Conservation (phyloP, 2,888 invertebrate genomes). For the Meandrusa payeni region DNA sequence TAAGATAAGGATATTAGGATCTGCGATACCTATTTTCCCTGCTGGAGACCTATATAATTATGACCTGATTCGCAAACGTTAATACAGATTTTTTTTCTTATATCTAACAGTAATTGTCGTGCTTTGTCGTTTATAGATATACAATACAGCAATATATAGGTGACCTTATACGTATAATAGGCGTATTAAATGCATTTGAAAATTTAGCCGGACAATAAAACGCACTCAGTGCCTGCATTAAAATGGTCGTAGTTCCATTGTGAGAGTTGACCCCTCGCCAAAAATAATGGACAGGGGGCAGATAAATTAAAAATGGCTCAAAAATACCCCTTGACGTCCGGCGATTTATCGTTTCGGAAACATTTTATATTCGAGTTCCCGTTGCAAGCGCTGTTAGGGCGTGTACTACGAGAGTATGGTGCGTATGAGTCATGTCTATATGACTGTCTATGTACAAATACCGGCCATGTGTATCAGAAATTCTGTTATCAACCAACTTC, state of each 20-base stretch:
- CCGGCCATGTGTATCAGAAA: no score
- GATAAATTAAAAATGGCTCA: constrained; percentile 79
- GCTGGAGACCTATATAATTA: no score
- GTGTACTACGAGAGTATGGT: constrained; percentile 7
- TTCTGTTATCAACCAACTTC: no score
- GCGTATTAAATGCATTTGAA: constrained; percentile 36
- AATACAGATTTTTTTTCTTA: constrained; percentile 26
- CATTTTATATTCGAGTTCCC: constrained; percentile 38
- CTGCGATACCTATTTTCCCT: no score
- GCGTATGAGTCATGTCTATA: not conserved
- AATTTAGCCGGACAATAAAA: constrained; percentile 64
- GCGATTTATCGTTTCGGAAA: constrained; percentile 46
- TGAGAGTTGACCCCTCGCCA: constrained; percentile 68
- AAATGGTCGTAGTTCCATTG: constrained; percentile 53
- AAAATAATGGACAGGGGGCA: constrained; percentile 75
- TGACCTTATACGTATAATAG: constrained; percentile 28
- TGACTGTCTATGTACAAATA: no score
- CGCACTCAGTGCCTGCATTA: constrained; percentile 54
- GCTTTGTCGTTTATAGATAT: constrained; percentile 8
- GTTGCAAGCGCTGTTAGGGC: constrained; percentile 34
- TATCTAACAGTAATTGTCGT: constrained; percentile 1
- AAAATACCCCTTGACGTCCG: constrained; percentile 71
- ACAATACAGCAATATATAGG: constrained; percentile 19
- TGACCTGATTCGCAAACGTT: no score
- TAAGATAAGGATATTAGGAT: no score